Conservation (phyloP, 2,113 vertebrate species). For the Labrus mixtus region DNA sequence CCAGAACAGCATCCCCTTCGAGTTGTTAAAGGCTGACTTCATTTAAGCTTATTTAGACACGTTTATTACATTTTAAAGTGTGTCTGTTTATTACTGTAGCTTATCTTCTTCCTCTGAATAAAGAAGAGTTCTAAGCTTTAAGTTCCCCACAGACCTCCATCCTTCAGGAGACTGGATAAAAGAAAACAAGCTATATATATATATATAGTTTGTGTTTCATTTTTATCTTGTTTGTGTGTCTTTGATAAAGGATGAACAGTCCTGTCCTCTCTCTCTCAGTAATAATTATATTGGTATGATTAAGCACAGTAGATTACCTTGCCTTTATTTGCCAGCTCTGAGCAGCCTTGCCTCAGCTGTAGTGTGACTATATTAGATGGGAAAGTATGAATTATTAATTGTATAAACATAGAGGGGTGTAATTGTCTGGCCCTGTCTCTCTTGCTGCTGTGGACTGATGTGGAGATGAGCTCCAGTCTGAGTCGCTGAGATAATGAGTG, state of each 20-base stretch:
- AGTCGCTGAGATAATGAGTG: constrained; percentile 70
- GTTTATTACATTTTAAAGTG: not conserved
- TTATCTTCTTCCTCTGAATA: not conserved
- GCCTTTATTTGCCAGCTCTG: constrained; percentile 54
- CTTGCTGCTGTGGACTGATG: constrained; percentile 51
- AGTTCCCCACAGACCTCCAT: not conserved
- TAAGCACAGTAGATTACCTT: constrained; percentile 63
- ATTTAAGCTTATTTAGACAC: not conserved
- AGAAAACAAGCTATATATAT: not conserved
- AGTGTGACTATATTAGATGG: constrained; percentile 63
- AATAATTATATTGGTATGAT: constrained; percentile 46
- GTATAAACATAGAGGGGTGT: constrained; percentile 70
- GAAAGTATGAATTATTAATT: constrained; percentile 75
- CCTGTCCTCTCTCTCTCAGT: constrained; percentile 8
- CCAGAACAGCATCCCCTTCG: too few relatives aligned
- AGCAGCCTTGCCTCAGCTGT: constrained; percentile 56
- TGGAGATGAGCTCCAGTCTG: constrained; percentile 50
- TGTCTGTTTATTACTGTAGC: not conserved
- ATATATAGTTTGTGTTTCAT: not conserved
- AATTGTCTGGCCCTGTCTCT: constrained; percentile 68
- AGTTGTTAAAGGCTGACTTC: too few relatives aligned
- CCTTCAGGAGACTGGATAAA: constrained; percentile 1
- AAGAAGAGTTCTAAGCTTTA: too few relatives aligned
- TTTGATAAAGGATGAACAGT: constrained; percentile 18
- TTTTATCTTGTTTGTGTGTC: not conserved